Percentiles rank a stretch among this genome's conserved stretches.
phyloP scores from a whole-genome alignment of 2,888 invertebrate species.

The Leptinotarsa peninsularis region DNA sequence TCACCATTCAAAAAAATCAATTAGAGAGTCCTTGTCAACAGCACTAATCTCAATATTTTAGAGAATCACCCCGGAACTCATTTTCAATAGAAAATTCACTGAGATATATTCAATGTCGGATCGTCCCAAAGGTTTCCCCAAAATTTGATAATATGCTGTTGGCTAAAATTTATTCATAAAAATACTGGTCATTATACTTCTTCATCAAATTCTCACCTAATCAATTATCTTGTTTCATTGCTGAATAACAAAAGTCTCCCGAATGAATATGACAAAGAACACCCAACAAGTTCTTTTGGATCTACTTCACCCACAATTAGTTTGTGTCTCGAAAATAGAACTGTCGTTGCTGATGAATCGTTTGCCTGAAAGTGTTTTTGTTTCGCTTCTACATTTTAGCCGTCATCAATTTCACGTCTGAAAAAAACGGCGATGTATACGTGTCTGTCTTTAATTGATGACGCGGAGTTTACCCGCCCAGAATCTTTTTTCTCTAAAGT shows the following conservation, averaged over 20 bases:
- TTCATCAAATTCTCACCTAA: too few relatives aligned
- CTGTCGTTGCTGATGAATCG: constrained; percentile 28
- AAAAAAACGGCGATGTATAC: constrained; percentile 8
- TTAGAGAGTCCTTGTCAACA: too few relatives aligned
- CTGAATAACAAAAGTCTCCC: not conserved
- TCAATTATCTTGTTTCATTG: too few relatives aligned
- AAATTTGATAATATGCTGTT: too few relatives aligned
- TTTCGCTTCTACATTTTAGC: constrained; percentile 23
- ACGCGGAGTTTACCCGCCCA: not conserved
- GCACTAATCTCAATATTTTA: too few relatives aligned
- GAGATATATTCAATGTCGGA: too few relatives aligned
- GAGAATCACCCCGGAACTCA: too few relatives aligned
- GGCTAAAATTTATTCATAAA: too few relatives aligned
- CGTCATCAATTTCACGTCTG: constrained; percentile 14
- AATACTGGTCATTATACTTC: too few relatives aligned
- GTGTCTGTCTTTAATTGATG: constrained; percentile 19
- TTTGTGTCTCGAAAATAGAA: constrained; percentile 24
- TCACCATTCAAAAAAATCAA: too few relatives aligned
- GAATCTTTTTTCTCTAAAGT: not conserved
- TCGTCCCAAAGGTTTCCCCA: too few relatives aligned
- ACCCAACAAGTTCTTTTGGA: not conserved
- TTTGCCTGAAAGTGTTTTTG: constrained; percentile 23
- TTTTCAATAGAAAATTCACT: too few relatives aligned
- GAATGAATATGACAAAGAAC: not conserved
- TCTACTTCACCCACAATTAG: constrained; percentile 4